Conservation (phyloP, 2,888 invertebrate genomes). For the Erynnis tages region DNA sequence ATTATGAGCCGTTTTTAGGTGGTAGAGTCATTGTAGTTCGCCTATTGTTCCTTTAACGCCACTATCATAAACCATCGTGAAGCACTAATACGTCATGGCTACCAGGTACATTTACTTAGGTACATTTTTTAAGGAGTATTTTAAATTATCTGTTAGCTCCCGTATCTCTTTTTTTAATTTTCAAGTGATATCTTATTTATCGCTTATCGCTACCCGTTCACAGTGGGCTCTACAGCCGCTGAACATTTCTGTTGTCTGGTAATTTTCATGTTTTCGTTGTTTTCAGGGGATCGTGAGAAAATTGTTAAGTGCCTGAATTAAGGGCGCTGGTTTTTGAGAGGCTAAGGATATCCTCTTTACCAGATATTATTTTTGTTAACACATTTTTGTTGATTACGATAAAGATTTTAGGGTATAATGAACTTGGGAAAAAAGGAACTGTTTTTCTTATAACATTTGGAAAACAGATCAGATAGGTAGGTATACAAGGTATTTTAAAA, state of each 20-base stretch:
- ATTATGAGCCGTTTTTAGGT: too few relatives aligned
- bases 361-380: conserved; percentile 11
- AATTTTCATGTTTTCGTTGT: conserved; percentile 20
- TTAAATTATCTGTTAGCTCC: too few relatives aligned
- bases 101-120: too few relatives aligned
- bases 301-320: conserved; percentile 19
- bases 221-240: background rate
- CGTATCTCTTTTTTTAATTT: too few relatives aligned
- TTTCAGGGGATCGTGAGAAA: conserved; percentile 10
- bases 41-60: too few relatives aligned
- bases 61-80: too few relatives aligned
- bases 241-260: conserved; percentile 19
- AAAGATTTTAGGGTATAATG: background rate
- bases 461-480: too few relatives aligned
- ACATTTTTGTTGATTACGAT: conserved; percentile 7
- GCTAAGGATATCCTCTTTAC: conserved; percentile 6
- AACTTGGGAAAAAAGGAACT: background rate
- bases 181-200: too few relatives aligned
- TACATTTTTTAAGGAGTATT: too few relatives aligned
- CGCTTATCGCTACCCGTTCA: background rate
- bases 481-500: too few relatives aligned
- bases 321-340: conserved; percentile 8
- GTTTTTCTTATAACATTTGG: background rate
- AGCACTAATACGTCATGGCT: too few relatives aligned
- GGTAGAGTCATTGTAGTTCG: too few relatives aligned